Evolutionary conservation across 2,888 invertebrate genomes (phyloP), one percentile per base, ranked within the genome.

Genomic region (Hoplodrina blanda): DNA sequence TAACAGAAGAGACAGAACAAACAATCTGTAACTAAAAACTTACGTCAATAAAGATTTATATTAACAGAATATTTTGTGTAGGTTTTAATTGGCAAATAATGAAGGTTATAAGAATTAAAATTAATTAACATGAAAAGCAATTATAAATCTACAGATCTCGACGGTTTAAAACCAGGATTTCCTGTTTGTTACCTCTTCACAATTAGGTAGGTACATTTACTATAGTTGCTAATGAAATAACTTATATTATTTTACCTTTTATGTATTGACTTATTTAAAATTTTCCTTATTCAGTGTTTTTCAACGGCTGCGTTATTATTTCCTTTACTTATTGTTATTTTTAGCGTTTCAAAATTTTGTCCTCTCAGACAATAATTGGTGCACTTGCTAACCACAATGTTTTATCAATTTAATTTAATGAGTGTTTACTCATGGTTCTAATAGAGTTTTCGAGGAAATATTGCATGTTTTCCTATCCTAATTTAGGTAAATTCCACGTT

Each of bases 401-500:
- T 79, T 83, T 78, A 84, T 84, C 83, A 84, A 78, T 85, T 83
- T 56, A 78, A 75, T 76, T 80, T 83, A 84, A 84, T 82, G 59
- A 82, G 53, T 73, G 13, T 79, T 73, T 73, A 44, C 69, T 62
- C 53, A 49, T 25, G 20, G 63, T 64, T 81, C 66, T 30, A 55
- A 50, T 69, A 66, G 57, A 64, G 57, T 70, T 73, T 83, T 71
- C 19, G 25, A 82, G 79, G 79, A 84, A 72, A 79, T 44, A 71
- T 33, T 25, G 7, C n/a, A 5, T 41, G n/a, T 71, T 64, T 76
- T 63, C 50, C 60, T 70, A 56, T 54, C 19, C 44, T 13, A 66
- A 62, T 64, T 81, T 76, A 61, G 46, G 60, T 76, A 59, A 49
- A 76, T 59, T 62, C 50, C 30, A 57, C 56, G 30, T 33, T 61